Evolutionary conservation across 2,888 invertebrate genomes (phyloP), one percentile per base, ranked within the genome.

Genomic region (Coecobrya sp.): DNA sequence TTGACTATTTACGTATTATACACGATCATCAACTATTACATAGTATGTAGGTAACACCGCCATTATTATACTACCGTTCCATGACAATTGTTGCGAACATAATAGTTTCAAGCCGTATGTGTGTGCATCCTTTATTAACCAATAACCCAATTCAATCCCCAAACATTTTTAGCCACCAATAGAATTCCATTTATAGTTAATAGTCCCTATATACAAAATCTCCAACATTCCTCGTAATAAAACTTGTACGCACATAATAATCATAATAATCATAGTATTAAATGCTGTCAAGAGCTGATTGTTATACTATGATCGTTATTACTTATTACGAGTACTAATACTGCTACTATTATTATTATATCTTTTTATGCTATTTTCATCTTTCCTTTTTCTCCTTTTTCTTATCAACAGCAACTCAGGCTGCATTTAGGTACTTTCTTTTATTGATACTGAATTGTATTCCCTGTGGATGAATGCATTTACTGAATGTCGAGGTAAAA

Each of bases 401-500:
- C 19, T 42, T 36, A 42, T 42, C 70, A 73, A 73, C 49, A 4
- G 10, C 42, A 42, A 10, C 2, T n/a, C 49, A 13, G 19, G 19
- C 11, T 73, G 70, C 25, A 4, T 25, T 22, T 55, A n/a, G 55
- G 4, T 8, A 22, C 19, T 73, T 10, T n/a, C n/a, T 16, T 36
- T 36, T 68, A 68, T 36, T n/a, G 55, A 79, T 79, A 19, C 25
- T 25, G 79, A 79, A 52, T n/a, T 55, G 52, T 25, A 79, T 79
- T 55, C 79, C 79, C 79, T 30, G 30, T 19, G 79, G 79, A 79
- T 79, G 79, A 79, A 79, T 79, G 79, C 52, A 79, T 79, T 52
- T 10, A 19, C 19, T 79, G 79, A 79, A 79, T 79, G 79, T 52
- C 52, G 79, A 79, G 79, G 79, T 79, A 79, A 79, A 30, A 52